Conservation (phyloP, 2,888 invertebrate genomes). For the Stenchaetothrips biformis region DNA sequence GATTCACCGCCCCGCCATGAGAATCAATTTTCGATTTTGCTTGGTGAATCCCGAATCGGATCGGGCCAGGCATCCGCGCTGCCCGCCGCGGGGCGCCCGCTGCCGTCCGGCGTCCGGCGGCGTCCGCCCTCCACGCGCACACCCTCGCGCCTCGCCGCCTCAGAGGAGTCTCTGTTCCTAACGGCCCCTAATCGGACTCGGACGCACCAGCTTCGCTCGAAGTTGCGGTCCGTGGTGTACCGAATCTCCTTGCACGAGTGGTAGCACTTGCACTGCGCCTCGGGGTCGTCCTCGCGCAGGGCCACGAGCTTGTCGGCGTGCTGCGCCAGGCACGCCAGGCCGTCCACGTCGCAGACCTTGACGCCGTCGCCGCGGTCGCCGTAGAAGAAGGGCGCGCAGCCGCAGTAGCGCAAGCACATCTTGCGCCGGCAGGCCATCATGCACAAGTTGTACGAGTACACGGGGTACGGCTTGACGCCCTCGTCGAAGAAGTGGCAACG, state of each 20-base stretch:
- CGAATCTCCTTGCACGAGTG: constrained; percentile 48
- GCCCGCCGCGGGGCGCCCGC: too few species aligned
- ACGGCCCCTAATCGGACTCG: too few species aligned
- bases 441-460: constrained; percentile 66
- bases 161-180: too few species aligned
- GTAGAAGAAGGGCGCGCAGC: constrained; percentile 71
- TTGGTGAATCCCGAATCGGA: too few species aligned
- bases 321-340: constrained; percentile 52
- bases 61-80: too few species aligned
- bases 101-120: too few species aligned
- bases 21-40: too few species aligned
- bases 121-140: background rate
- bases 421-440: constrained; percentile 65
- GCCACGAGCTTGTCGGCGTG: constrained; percentile 44
- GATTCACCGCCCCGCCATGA: too few species aligned
- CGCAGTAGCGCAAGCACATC: constrained; percentile 57
- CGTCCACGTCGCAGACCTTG: constrained; percentile 48
- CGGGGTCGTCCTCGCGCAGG: constrained; percentile 43
- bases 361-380: constrained; percentile 48
- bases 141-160: background rate
- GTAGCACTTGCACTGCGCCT: constrained; percentile 46
- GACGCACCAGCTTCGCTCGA: constrained; percentile 43
- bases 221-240: constrained; percentile 43
- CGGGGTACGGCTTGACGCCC: constrained; percentile 58
- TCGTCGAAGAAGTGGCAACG: constrained; percentile 56